phyloP scores from a whole-genome alignment of 1,140 invertebrate species.

The Pemphigus obesinymphae region DNA sequence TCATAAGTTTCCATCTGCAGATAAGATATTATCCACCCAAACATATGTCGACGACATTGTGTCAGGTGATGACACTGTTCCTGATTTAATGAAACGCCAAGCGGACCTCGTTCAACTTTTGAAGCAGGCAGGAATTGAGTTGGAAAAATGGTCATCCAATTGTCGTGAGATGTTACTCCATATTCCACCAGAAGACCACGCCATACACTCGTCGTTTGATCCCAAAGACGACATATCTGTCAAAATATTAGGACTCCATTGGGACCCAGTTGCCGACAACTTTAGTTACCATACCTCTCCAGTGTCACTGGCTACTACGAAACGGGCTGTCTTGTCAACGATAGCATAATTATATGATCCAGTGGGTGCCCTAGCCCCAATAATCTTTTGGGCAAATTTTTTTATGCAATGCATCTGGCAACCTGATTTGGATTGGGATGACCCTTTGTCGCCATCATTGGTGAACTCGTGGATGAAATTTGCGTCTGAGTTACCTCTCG shows the following conservation, averaged over 20 bases:
- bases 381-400: slow-evolving; percentile 3
- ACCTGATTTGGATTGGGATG: not conserved
- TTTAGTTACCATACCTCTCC: not conserved
- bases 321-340: not conserved
- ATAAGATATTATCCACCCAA: not conserved
- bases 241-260: slow-evolving; percentile 1
- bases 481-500: not conserved
- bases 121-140: not conserved
- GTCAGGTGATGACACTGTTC: not conserved
- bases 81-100: no score
- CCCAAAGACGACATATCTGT: not conserved
- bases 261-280: not conserved
- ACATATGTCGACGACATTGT: slow-evolving; percentile 23
- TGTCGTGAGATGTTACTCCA: not conserved
- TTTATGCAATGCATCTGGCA: not conserved
- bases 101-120: not conserved
- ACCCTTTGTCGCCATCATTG: not conserved
- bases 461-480: not conserved
- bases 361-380: not conserved
- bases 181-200: not conserved
- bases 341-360: not conserved
- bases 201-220: not conserved
- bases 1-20: not conserved
- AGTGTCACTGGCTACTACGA: not conserved
- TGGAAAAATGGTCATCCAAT: not conserved